Evolutionary conservation across 2,113 vertebrate genomes (phyloP).

Genomic region (Tenebrosternarchus preto): DNA sequence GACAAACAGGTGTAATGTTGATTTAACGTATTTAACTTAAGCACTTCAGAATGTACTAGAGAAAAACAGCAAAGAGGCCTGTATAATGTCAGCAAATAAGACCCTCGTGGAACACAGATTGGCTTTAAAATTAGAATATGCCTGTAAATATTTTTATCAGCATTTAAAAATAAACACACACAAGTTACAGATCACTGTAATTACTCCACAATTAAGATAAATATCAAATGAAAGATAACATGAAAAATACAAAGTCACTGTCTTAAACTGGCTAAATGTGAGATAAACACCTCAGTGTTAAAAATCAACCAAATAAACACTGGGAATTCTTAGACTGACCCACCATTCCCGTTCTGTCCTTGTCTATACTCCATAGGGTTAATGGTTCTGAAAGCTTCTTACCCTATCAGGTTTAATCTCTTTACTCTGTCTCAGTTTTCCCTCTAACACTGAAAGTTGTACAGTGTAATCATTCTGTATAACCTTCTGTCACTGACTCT

Average conservation of each 20-base stretch:
- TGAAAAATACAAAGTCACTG: constrained; percentile 21
- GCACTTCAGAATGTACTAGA: not conserved
- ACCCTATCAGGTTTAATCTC: constrained; percentile 17
- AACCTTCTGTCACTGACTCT: constrained; percentile 56
- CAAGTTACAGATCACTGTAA: not conserved
- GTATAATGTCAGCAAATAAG: not conserved
- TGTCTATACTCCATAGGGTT: not conserved
- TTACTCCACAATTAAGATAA: not conserved
- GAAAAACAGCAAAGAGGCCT: not conserved
- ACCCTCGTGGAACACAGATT: not conserved
- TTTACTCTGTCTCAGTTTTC: constrained; percentile 9
- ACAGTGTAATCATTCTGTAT: not conserved
- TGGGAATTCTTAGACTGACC: not conserved
- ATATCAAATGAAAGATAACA: too few species aligned
- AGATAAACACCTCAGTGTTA: not conserved
- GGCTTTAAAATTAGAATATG: not conserved
- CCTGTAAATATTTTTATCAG: not conserved
- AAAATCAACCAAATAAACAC: not conserved
- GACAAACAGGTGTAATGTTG: not conserved
- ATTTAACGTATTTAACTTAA: not conserved
- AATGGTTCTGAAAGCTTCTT: not conserved
- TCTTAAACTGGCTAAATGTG: not conserved
- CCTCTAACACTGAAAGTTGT: not conserved
- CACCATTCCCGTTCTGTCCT: not conserved
- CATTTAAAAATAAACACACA: not conserved